phyloP scores from a whole-genome alignment of 2,888 invertebrate genomes.

The Reticulitermes lucifugus region DNA sequence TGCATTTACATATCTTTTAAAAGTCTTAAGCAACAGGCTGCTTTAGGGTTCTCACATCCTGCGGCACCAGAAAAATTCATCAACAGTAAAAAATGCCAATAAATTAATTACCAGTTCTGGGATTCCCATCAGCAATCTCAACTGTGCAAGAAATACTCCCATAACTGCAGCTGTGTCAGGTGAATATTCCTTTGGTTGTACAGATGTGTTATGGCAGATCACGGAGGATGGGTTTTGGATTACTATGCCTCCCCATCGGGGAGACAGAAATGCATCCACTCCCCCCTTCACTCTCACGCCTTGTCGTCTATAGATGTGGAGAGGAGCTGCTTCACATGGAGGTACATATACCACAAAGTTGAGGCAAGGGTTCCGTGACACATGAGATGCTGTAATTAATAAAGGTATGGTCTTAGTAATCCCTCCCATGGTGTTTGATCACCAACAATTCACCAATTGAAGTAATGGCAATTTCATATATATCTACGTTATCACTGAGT shows the following conservation, averaged over 20 bases:
- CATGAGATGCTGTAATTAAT: constrained; percentile 74
- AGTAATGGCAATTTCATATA: too few relatives aligned
- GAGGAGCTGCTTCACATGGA: constrained; percentile 78
- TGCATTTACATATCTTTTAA: too few relatives aligned
- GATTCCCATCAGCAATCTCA: constrained; percentile 80
- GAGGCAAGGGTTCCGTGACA: constrained; percentile 83
- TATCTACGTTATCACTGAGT: too few relatives aligned
- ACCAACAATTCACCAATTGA: too few relatives aligned
- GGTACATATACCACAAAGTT: constrained; percentile 89
- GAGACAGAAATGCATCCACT: constrained; percentile 81
- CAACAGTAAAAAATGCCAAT: too few relatives aligned
- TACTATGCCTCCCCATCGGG: constrained; percentile 92
- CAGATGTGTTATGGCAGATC: constrained; percentile 43
- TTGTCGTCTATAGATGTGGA: constrained; percentile 75
- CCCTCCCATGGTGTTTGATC: too few relatives aligned
- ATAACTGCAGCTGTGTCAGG: constrained; percentile 75
- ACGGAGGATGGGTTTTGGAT: constrained; percentile 75
- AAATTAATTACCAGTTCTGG: constrained; percentile 67
- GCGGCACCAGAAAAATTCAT: too few relatives aligned
- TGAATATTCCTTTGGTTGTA: constrained; percentile 61
- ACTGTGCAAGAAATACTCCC: constrained; percentile 81
- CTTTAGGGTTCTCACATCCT: too few relatives aligned
- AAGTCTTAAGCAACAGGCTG: too few relatives aligned
- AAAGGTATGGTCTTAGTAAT: not conserved
- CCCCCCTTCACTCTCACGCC: constrained; percentile 63